Base-by-base conservation (phyloP, 2,888 invertebrate genomes). In the Drosophila planitibia region DNA sequence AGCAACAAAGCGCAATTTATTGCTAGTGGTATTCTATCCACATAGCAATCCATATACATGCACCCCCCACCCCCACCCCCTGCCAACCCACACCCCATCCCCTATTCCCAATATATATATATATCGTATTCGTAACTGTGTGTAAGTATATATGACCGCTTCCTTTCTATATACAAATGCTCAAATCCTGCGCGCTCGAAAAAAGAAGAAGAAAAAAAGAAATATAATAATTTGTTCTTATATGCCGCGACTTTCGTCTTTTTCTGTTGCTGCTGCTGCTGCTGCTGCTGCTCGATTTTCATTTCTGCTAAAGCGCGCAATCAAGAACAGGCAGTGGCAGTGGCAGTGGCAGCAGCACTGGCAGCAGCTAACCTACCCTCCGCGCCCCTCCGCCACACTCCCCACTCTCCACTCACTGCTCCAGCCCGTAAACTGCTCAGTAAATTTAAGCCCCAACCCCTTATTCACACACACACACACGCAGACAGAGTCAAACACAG, bases 241-340 rank as follows among this genome's bases (percentile, higher is more conserved):
- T 80, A 62, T 90, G 86, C 86, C 82, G 86, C 86, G 77, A 71
- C 64, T 72, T 86, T 77, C 70, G 76, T 77, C 66, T 66, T 64
- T 49, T 63, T 54, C 49, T 57, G 47, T 37, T 51, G 37, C 28
- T 69, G 55, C 59, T 57, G 44, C 25, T 51, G 37, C 28, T 69
- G 55, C 59, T 72, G 39, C 57, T 81, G 64, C 70, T 84, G 80
- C 90, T 81, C 83, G 85, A 89, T 85, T 85, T 87, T 85, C 85
- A 85, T 89, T 85, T 82, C 76, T 84, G 85, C 82, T 84, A 89
- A 85, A 89, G 86, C 89, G 84, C 84, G 86, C 84, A 84, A 86
- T 89, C 84, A 84, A 85, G 86, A 79, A 81, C 86, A 70, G 85
- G 82, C 59, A 69, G 63, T 35, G 25, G 25, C 25, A 69, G 63